Base-by-base conservation (phyloP, 2,797 vertebrate species). In the Eurystomus glaucurus region DNA sequence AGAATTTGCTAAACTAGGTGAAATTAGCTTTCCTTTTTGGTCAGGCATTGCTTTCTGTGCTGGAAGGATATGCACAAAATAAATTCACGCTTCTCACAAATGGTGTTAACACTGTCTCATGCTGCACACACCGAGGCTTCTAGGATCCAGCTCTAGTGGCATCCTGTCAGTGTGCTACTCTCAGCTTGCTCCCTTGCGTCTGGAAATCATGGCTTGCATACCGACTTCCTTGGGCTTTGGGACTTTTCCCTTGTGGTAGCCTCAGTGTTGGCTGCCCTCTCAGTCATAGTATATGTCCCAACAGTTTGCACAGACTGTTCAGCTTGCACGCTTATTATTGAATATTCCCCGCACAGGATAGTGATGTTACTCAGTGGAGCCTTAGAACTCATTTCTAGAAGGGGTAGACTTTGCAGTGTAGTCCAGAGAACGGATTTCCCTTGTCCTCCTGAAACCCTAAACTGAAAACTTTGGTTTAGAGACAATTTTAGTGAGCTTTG, bases 11-110 rank as follows among this genome's bases (percentile, higher is more conserved):
- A 60, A 88, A 77, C 23, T 57, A 50, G 68, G 48, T 39, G 43
- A 76, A 93, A 70, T 89, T 85, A 85, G n/a, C 84, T 92, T 88
- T 92, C 21, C 39, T 79, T 86, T 85, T 35, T 72, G 43, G 33
- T 69, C 37, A 66, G 43, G 26, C 39, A 29, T 86, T 74, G 28
- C 70, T 79, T 92, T 92, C 74, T 76, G n/a, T 72, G 11, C 57
- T 82, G 57, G 66, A 77, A 86, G 45, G 17, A 17, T 35, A 61
- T 45, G 23, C 4, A 10, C 50, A 65, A 65, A 81, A 52, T 21
- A 25, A 65, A 39, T 31, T 10, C 4, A 1, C 10, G 18, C 22
- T 54, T 88, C 55, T 93, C 31, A 17, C 61, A 45, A n/a, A 11
- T 0, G 1, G 15, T 14, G 22, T 50, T 68, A 46, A n/a, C 26